phyloP scores from a whole-genome alignment of 2,113 vertebrate genomes.

The Ictidomys tridecemlineatus region DNA sequence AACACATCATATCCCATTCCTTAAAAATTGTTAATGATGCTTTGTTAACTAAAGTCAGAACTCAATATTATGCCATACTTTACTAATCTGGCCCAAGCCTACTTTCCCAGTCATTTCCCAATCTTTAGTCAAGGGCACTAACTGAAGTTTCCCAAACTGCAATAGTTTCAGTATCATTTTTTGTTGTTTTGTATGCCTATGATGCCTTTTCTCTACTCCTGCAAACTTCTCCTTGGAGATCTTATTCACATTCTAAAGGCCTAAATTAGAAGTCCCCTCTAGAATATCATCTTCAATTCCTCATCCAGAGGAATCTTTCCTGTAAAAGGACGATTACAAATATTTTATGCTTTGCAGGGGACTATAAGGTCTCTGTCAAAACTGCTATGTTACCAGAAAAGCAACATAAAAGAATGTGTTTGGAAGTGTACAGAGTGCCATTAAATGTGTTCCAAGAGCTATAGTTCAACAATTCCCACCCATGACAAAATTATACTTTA shows the following conservation, averaged over 20 bases:
- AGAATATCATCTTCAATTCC: background rate
- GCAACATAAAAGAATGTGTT: background rate
- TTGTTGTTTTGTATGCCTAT: background rate
- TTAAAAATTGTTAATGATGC: background rate
- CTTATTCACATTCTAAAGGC: background rate
- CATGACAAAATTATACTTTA: constrained; percentile 38
- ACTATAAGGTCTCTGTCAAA: background rate
- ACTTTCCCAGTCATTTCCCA: background rate
- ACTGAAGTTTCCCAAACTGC: background rate
- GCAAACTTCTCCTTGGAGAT: constrained; percentile 10
- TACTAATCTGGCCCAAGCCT: background rate
- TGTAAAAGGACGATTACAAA: background rate
- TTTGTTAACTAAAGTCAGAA: constrained; percentile 20
- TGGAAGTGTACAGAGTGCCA: background rate
- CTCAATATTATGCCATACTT: background rate
- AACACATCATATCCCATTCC: background rate
- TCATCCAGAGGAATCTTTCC: background rate
- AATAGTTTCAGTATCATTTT: background rate
- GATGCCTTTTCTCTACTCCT: background rate
- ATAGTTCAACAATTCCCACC: background rate
- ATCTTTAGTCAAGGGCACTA: background rate
- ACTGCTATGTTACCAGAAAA: background rate
- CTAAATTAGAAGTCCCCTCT: constrained; percentile 40
- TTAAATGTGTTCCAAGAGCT: background rate
- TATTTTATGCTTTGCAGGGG: background rate